A percentile compares a stretch with the other conserved stretches of the same genome.
Conservation (phyloP, 2,888 invertebrate species). For the Tenthredo livida region DNA sequence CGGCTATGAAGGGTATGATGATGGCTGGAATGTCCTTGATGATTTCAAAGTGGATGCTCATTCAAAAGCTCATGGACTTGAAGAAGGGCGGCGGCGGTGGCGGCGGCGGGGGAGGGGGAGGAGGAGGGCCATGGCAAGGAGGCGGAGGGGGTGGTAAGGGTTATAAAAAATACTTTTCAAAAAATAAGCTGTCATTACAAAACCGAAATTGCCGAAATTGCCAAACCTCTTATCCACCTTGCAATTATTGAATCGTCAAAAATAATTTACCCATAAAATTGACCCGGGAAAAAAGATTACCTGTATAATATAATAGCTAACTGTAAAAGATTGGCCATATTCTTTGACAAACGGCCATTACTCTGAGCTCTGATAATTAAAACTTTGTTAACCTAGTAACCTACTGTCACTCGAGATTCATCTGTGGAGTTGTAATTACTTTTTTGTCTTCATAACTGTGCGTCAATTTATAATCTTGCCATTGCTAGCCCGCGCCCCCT, state of each 20-base stretch:
- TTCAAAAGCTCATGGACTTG: slow-evolving; percentile 69
- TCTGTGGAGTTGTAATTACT: slow-evolving; percentile 18
- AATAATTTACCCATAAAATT: neutral
- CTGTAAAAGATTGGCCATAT: neutral
- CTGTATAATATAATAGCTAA: neutral
- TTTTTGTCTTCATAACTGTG: slow-evolving; percentile 12
- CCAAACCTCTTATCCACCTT: neutral
- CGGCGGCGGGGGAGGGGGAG: slow-evolving; percentile 68
- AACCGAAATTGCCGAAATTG: neutral
- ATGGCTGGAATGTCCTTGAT: slow-evolving; percentile 83
- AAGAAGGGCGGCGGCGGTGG: slow-evolving; percentile 65
- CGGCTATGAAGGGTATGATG: slow-evolving; percentile 83
- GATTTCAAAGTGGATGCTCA: slow-evolving; percentile 80
- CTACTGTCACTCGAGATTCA: slow-evolving; percentile 33
- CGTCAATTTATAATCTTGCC: neutral
- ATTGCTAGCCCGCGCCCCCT: neutral
- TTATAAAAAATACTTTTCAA: slow-evolving; percentile 73
- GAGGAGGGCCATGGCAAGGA: slow-evolving; percentile 61
- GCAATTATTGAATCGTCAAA: neutral
- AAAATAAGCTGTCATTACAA: neutral
- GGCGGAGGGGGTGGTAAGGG: slow-evolving; percentile 76
- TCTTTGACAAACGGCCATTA: neutral
- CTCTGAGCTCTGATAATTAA: neutral
- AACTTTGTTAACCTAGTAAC: slow-evolving; percentile 44
- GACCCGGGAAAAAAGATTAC: neutral